phyloP scores from a whole-genome alignment of 2,113 vertebrate genomes.

The Harpagus bidentatus region DNA sequence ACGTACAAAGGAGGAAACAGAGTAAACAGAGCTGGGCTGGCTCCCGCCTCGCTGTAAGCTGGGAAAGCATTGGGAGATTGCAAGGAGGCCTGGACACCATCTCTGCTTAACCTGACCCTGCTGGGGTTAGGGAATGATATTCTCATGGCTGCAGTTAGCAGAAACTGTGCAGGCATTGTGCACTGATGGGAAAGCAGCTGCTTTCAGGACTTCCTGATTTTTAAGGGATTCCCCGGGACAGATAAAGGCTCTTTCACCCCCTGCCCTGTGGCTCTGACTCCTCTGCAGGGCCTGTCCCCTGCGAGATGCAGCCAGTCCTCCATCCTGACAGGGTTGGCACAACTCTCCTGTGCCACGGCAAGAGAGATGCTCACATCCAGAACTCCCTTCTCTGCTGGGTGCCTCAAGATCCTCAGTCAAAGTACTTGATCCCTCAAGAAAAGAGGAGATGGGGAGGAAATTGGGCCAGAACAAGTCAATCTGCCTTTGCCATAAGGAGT shows the following conservation, averaged over 20 bases:
- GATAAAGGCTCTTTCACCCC: background rate
- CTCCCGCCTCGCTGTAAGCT: background rate
- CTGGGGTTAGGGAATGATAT: background rate
- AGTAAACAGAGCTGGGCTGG: background rate
- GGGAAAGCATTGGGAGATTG: background rate
- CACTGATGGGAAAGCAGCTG: background rate
- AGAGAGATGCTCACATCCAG: background rate
- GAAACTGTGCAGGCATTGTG: rapidly evolving
- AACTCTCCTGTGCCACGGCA: rapidly evolving
- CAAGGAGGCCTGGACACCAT: background rate
- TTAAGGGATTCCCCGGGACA: background rate
- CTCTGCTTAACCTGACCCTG: background rate
- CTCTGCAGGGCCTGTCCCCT: background rate
- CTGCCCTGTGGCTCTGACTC: background rate
- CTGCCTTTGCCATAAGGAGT: background rate
- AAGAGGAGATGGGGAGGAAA: background rate
- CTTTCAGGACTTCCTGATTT: background rate
- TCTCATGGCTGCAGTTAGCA: background rate
- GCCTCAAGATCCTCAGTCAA: background rate
- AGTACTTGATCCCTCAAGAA: background rate
- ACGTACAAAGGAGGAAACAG: background rate
- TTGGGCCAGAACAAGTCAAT: background rate
- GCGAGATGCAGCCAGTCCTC: rapidly evolving
- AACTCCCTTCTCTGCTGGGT: background rate
- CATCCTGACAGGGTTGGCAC: rapidly evolving